Base-by-base conservation (phyloP, 2,888 invertebrate genomes). In the Shargacucullia verbasci region DNA sequence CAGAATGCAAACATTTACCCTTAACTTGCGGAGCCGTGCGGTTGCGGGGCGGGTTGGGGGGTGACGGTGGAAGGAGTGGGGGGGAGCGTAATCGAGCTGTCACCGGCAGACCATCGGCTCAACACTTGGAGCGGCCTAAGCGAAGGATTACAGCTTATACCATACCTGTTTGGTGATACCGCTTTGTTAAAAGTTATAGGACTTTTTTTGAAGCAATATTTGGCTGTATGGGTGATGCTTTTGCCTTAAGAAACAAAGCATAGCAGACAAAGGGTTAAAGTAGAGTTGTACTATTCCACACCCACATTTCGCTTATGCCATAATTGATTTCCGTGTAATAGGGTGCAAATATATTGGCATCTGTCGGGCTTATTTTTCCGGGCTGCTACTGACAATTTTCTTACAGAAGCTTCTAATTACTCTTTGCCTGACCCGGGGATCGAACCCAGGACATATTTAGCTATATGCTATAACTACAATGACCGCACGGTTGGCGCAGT, bases 1-100 rank as follows among this genome's bases (percentile, higher is more conserved):
- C 44, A 44, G 54, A 73, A 75, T 60, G 73, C 73, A 73, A 73
- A 73, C 73, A 73, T 72, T 64, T 47, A 15, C 57, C 57, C 68
- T 53, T 56, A 68, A 68, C 60, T 73, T 75, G 60, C 69, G 69
- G 55, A 61, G 65, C 55, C 65, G 59, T 62, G 48, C 45, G 58
- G 61, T 49, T 57, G 63, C 40, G 34, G 64, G 54, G 37, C 46
- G 40, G 35, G 39, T 43, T 33, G 64, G 48, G 45, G 25, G 64
- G 41, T 33, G 62, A 49, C 34, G 52, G 37, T 43, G 34, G 55
- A n/a, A n/a, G 40, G 49, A 13, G 38, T 7, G 41, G 57, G 7
- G 59, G 59, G 72, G 63, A 61, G 55, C 59, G 75, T 81, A 81
- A 81, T 81, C 79, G 81, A 81, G 81, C 81, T 81, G 81, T 81